phyloP scores from a whole-genome alignment of 2,888 invertebrate species.

The Molorchus minor region DNA sequence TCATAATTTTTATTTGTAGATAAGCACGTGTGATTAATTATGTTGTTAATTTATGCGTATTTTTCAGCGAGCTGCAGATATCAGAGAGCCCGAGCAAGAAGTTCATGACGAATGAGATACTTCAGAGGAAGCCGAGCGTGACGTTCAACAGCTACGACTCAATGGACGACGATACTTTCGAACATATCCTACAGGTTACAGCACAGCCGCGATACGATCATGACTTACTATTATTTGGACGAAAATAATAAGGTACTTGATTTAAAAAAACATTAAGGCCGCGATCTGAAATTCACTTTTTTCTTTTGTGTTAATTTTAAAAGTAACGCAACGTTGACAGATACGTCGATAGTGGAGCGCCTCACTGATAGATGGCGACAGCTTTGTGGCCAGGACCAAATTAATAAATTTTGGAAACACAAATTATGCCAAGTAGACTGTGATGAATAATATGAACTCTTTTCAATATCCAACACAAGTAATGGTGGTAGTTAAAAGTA shows the following conservation, averaged over 20 bases:
- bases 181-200: slow-evolving; percentile 79
- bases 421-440: too few species aligned
- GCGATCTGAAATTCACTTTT: too few species aligned
- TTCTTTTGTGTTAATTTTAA: too few species aligned
- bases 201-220: slow-evolving; percentile 86
- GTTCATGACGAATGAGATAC: slow-evolving; percentile 56
- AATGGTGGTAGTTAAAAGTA: too few species aligned
- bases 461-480: too few species aligned
- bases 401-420: too few species aligned
- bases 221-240: slow-evolving; percentile 92
- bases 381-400: too few species aligned
- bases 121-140: slow-evolving; percentile 59
- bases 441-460: too few species aligned
- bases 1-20: background rate
- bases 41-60: slow-evolving; percentile 8
- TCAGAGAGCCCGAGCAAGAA: slow-evolving; percentile 53
- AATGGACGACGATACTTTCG: slow-evolving; percentile 70
- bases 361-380: too few species aligned
- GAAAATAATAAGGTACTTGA: slow-evolving; percentile 86
- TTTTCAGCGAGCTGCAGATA: slow-evolving; percentile 56
- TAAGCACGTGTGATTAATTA: background rate
- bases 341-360: too few species aligned
- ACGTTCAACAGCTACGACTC: slow-evolving; percentile 56
- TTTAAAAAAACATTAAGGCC: too few species aligned
- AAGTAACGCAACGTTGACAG: too few species aligned